phyloP scores from a whole-genome alignment of 1,140 invertebrate genomes.

The Mylabris phalerata region DNA sequence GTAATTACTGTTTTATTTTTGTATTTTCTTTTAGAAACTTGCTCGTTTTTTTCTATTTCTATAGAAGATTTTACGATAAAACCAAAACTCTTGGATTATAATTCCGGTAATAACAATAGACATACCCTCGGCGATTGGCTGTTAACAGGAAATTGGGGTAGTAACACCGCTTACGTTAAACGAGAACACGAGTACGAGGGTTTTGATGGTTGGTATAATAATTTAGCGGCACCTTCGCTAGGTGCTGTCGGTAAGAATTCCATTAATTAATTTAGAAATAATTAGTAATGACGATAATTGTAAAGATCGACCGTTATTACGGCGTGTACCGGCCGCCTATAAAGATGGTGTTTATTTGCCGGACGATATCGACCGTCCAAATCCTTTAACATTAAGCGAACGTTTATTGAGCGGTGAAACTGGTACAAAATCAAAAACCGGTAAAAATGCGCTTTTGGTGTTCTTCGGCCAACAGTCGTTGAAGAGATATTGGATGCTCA shows the following conservation, averaged over 20 bases:
- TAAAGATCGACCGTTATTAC: conserved; percentile 47
- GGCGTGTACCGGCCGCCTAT: conserved; percentile 55
- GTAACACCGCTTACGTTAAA: conserved; percentile 32
- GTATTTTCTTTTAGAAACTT: too few relatives aligned
- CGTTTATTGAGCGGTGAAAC: conserved; percentile 45
- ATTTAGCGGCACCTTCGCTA: conserved; percentile 49
- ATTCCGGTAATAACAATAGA: neutral
- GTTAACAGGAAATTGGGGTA: conserved; percentile 9
- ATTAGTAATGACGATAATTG: conserved; percentile 1
- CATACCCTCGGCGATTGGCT: conserved; percentile 10
- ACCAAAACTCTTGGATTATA: neutral
- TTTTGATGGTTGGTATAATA: conserved; percentile 63
- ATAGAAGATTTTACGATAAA: neutral
- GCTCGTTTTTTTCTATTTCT: neutral
- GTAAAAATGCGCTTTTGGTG: conserved; percentile 58
- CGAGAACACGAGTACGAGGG: conserved; percentile 45
- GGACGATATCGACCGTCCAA: conserved; percentile 44
- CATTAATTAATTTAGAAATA: neutral
- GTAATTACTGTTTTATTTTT: too few relatives aligned
- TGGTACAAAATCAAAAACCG: conserved; percentile 46
- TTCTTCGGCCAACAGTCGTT: conserved; percentile 64
- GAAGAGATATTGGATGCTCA: conserved; percentile 60
- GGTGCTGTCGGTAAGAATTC: conserved; percentile 48
- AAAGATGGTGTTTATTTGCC: conserved; percentile 56
- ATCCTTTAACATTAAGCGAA: conserved; percentile 52